phyloP scores from a whole-genome alignment of 53 echinoderm and acorn worm species.

The Glandiceps talaboti region DNA sequence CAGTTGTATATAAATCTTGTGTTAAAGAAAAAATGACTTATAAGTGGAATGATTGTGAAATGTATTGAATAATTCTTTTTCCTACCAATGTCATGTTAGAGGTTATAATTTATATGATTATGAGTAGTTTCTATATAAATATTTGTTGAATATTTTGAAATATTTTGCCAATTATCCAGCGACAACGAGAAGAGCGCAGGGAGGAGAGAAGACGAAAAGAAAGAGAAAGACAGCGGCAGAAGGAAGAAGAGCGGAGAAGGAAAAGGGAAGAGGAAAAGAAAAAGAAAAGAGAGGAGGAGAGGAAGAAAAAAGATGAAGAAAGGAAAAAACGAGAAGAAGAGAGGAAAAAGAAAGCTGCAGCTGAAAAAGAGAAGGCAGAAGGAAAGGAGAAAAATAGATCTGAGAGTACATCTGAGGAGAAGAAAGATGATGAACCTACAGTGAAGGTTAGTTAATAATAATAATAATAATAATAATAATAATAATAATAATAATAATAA shows the following conservation, averaged over 20 bases:
- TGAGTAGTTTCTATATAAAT: too few relatives aligned
- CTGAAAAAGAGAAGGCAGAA: conserved; percentile 14
- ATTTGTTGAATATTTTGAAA: too few relatives aligned
- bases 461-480: too few relatives aligned
- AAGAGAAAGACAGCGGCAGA: conserved; percentile 25
- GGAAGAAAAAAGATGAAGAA: conserved; percentile 53
- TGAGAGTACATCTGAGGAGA: not conserved
- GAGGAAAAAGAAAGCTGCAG: conserved; percentile 39
- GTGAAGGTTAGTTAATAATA: not conserved
- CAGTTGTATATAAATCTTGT: too few relatives aligned
- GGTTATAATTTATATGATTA: too few relatives aligned
- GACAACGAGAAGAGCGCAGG: conserved; percentile 47
- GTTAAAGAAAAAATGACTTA: too few relatives aligned
- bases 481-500: too few relatives aligned
- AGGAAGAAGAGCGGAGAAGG: conserved; percentile 5
- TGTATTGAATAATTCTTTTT: too few relatives aligned
- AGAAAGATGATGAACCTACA: not conserved
- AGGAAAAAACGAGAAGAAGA: conserved; percentile 40
- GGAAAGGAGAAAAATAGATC: not conserved
- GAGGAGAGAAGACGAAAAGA: conserved; percentile 61
- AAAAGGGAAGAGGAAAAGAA: conserved; percentile 9
- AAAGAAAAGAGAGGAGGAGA: conserved; percentile 9
- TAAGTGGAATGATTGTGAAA: too few relatives aligned
- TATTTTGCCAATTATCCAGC: conserved; percentile 25
- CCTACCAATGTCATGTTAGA: too few relatives aligned